Evolutionary conservation across 2,113 vertebrate species (phyloP), one percentile per base, ranked within the genome.

Genomic region (Oxygymnocypris stewartii): DNA sequence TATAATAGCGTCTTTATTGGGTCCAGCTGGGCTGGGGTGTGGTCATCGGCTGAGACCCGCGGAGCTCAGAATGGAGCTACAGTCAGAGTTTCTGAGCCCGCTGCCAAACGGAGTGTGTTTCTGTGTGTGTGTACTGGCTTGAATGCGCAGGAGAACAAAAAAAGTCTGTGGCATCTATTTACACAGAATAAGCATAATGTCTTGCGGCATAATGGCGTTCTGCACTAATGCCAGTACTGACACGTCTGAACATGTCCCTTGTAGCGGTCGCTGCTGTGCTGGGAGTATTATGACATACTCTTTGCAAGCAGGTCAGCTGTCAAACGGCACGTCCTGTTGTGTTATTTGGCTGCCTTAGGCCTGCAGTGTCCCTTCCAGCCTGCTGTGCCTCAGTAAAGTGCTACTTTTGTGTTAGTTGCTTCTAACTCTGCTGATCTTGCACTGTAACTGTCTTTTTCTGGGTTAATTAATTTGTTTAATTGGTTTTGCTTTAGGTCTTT

Each of bases 1-100:
- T 23, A 71, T 85, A 89, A 87, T 82, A 84, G 86, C 78, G 82
- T 82, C 89, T 90, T 94, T 90, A 94, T 94, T 87, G 88, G 91
- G 93, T 93, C 91, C 93, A 94, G 92, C 94, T 94, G 93, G 91
- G 47, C 44, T 84, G 37, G 93, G 94, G 94, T 93, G 94, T 93
- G 93, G 93, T 89, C 89, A 82, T 88, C 80, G 78, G 90, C 88
- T 86, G 59, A 89, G 92, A 93, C 92, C 91, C 84, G 89, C 90
- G 88, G 93, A 79, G 90, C 90, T 91, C 84, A 85, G 86, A 79
- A n/a, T 80, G 35, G 35, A 85, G 87, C 88, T 81, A 89, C 80
- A 87, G 71, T 90, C 88, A 78, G 87, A 85, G 89, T 89, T 89
- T 90, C 89, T 79, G 85, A 88, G 85, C 87, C 84, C 20, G 85